Conservation (phyloP, 2,797 vertebrate genomes). For the Limnodromus scolopaceus region DNA sequence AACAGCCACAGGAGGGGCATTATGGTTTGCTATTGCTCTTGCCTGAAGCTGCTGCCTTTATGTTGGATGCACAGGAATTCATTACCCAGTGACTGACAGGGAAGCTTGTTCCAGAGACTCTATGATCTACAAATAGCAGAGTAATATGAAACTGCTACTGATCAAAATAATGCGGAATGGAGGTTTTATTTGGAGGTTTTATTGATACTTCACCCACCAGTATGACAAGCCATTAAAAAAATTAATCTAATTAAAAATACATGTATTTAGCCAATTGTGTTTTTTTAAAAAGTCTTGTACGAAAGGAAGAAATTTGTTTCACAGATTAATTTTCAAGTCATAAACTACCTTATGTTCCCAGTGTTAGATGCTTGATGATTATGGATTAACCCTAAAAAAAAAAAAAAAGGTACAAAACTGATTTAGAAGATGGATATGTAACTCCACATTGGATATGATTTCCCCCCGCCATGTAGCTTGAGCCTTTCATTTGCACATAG, state of each 20-base stretch:
- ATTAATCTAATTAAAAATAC: not conserved
- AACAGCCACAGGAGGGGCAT: rapidly evolving
- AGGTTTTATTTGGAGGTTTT: not conserved
- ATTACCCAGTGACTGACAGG: not conserved
- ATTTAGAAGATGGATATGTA: not conserved
- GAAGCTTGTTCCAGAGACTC: not conserved
- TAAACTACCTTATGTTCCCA: not conserved
- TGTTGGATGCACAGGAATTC: not conserved
- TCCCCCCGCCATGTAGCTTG: rapidly evolving
- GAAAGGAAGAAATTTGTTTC: not conserved
- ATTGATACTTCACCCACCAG: not conserved
- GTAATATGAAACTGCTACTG: not conserved
- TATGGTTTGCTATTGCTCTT: not conserved
- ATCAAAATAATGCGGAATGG: not conserved
- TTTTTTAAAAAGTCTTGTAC: not conserved
- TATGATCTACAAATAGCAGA: rapidly evolving
- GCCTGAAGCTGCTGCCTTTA: rapidly evolving
- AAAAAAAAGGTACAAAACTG: not conserved
- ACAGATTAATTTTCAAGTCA: not conserved
- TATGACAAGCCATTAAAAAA: not conserved
- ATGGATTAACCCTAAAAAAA: not conserved
- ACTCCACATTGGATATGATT: not conserved
- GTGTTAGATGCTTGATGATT: not conserved
- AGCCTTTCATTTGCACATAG: not conserved
- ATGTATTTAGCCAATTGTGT: not conserved